phyloP scores from a whole-genome alignment of 2,113 vertebrate genomes.

The Ovis canadensis region DNA sequence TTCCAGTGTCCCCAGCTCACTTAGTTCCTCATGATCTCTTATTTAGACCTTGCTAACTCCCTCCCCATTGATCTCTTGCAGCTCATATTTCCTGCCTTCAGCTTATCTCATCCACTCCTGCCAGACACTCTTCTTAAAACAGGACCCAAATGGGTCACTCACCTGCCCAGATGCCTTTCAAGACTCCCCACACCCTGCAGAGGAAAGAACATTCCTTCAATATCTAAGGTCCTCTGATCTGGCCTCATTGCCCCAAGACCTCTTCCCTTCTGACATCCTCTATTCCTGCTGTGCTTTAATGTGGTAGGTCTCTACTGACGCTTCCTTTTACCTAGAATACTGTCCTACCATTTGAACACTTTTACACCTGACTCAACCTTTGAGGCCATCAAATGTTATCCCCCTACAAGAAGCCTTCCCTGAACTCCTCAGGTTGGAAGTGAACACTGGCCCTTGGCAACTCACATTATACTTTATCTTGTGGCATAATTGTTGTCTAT shows the following conservation, averaged over 20 bases:
- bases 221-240: background rate
- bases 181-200: background rate
- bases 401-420: background rate
- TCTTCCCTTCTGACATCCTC: background rate
- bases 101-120: background rate
- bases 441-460: background rate
- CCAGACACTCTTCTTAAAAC: background rate
- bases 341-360: background rate
- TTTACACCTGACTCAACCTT: background rate
- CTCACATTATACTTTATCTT: background rate
- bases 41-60: background rate
- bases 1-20: background rate
- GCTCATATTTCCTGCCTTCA: background rate
- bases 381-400: background rate
- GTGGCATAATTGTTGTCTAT: background rate
- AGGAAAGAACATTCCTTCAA: background rate
- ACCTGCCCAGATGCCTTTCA: background rate
- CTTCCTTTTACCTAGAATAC: background rate
- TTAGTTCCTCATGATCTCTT: background rate
- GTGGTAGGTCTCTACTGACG: fast-evolving
- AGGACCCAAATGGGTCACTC: background rate
- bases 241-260: background rate
- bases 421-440: background rate
- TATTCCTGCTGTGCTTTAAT: background rate
- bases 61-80: background rate